Evolutionary conservation across 2,888 invertebrate genomes (phyloP), one percentile per base, ranked within the genome.

Genomic region (Fragum sueziense): DNA sequence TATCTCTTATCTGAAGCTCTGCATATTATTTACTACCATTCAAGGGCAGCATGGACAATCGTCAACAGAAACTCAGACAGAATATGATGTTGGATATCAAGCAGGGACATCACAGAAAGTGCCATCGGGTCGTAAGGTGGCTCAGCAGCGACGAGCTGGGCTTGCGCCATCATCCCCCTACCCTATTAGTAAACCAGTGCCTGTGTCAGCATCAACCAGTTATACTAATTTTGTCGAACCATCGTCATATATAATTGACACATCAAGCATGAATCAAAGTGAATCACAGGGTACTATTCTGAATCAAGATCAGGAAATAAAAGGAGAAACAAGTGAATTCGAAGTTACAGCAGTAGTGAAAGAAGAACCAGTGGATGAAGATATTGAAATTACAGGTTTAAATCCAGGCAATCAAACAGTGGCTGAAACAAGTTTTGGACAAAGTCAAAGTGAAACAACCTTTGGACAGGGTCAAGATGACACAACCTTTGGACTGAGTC

Each of bases 351-450:
- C 1, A 20, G 33, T 51, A 1, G 31, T 69, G 1, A 69, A 69
- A 69, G 9, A 47, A 31, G 69, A 69, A 67, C 65, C 65, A n/a
- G 29, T 27, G 22, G 51, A 51, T 27, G 69, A 69, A 14, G 69
- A 69, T 27, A n/a, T 69, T 51, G 69, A 69, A 52, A 51, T 69
- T 27, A 69, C 69, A 0, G 69, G 69, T 17, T 51, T 67, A 2
- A 41, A 67, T 37, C 17, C 25, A n/a, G 37, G 65, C 6, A 25
- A 31, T 31, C 29, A 33, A 9, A 33, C 29, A 11, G 9, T n/a
- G 14, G 17, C 20, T 9, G 20, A 61, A 25, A 17, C 33, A 9
- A 33, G 61, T 33, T 61, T 31, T 31, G 33, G 20, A 29, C 69
- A 51, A 20, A 52, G 31, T 31, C 69, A 51, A 17, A 52, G 69